Evolutionary conservation across 2,113 vertebrate species (phyloP).

Genomic region (Silurus glanis): DNA sequence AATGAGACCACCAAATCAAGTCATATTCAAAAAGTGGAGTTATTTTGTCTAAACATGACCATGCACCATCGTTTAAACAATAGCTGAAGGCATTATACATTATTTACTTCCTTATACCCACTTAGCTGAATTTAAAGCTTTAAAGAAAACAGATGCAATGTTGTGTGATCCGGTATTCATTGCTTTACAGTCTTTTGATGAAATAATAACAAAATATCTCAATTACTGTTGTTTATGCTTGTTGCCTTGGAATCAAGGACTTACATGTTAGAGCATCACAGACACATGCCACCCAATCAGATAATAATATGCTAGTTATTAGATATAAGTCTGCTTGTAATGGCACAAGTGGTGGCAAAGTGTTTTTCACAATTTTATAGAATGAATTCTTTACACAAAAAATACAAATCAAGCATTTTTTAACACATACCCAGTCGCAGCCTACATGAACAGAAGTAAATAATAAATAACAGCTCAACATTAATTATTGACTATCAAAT

Average conservation of each 20-base stretch:
- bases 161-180: neutral
- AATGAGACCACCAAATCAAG: neutral
- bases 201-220: neutral
- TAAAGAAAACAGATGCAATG: neutral
- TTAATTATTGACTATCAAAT: conserved; percentile 32
- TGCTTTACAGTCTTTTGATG: neutral
- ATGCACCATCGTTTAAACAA: neutral
- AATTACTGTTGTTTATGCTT: neutral
- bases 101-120: neutral
- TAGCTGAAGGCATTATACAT: neutral
- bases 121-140: neutral
- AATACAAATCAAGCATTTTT: neutral
- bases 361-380: neutral
- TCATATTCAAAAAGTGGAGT: neutral
- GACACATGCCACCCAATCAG: neutral
- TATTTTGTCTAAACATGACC: neutral
- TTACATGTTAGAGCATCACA: neutral
- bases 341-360: neutral
- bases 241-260: neutral
- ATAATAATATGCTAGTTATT: neutral
- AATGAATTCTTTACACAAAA: neutral
- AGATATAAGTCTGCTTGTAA: neutral
- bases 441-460: conserved; percentile 19
- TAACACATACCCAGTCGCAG: neutral
- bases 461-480: neutral